Conservation (phyloP, 2,888 invertebrate genomes). For the Heliconius ismenius region DNA sequence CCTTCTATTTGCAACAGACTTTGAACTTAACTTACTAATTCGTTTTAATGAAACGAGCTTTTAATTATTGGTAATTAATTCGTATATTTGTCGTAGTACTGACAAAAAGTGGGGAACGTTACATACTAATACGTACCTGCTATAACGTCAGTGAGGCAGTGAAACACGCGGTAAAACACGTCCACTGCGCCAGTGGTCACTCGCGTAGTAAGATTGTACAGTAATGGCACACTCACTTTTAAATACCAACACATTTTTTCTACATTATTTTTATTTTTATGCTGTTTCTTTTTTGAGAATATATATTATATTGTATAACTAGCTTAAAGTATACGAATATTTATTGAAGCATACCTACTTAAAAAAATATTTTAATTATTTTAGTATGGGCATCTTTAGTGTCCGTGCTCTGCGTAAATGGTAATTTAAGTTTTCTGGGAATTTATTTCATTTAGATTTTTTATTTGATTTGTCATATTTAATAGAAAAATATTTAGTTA, state of each 20-base stretch:
- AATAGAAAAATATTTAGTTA: too few species aligned
- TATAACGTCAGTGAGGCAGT: constrained; percentile 65
- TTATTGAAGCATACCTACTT: neutral
- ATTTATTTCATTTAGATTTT: too few species aligned
- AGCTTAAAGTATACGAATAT: neutral
- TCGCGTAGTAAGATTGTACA: constrained; percentile 65
- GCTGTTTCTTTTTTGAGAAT: neutral
- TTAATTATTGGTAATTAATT: neutral
- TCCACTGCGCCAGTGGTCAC: constrained; percentile 58
- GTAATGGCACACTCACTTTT: constrained; percentile 67
- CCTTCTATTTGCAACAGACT: constrained; percentile 17
- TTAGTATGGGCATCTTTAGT: too few species aligned
- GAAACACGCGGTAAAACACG: constrained; percentile 57
- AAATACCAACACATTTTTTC: constrained; percentile 74
- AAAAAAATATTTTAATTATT: too few species aligned
- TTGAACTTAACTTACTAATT: constrained; percentile 18
- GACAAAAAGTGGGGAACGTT: neutral
- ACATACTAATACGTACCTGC: constrained; percentile 56
- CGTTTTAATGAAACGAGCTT: neutral
- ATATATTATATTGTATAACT: neutral
- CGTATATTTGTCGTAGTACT: neutral
- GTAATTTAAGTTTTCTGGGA: too few species aligned
- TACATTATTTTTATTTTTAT: constrained; percentile 16
- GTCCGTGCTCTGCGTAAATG: too few species aligned
- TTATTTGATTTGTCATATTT: too few species aligned